phyloP scores from a whole-genome alignment of 2,888 invertebrate genomes.

The Mimas tiliae region DNA sequence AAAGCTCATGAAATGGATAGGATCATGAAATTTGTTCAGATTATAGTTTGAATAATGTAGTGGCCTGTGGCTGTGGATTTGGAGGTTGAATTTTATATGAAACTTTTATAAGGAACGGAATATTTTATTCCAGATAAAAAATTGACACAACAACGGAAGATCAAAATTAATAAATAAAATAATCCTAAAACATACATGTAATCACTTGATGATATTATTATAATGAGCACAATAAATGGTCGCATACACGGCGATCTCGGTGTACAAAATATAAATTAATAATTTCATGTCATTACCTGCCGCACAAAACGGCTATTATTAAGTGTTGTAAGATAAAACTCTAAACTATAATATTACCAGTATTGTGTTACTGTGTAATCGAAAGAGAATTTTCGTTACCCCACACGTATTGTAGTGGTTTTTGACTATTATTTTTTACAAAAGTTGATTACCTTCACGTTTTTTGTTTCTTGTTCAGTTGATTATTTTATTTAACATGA shows the following conservation, averaged over 20 bases:
- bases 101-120: too few relatives aligned
- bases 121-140: too few relatives aligned
- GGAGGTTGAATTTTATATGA: too few relatives aligned
- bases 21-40: too few relatives aligned
- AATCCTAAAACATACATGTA: too few relatives aligned
- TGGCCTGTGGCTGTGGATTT: too few relatives aligned
- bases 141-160: too few relatives aligned
- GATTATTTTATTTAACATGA: conserved; percentile 17
- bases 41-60: too few relatives aligned
- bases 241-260: neutral
- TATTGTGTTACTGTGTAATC: conserved; percentile 44
- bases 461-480: conserved; percentile 16
- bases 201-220: too few relatives aligned
- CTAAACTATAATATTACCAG: conserved; percentile 45
- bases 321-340: conserved; percentile 44
- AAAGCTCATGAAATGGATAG: too few relatives aligned
- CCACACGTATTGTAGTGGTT: conserved; percentile 26
- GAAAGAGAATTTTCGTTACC: conserved; percentile 33
- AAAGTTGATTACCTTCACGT: conserved; percentile 23
- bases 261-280: conserved; percentile 32
- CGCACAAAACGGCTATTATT: conserved; percentile 42
- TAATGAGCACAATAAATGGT: too few relatives aligned
- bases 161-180: too few relatives aligned
- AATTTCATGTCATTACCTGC: conserved; percentile 43
- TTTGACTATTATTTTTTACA: conserved; percentile 23